A percentile compares a stretch with the other conserved stretches of the same genome.
These are phyloP conservation scores for Drosophila punjabiensis DNA, from an alignment of 1,140 invertebrate genomes.

Conservation along the genomic window DNA sequence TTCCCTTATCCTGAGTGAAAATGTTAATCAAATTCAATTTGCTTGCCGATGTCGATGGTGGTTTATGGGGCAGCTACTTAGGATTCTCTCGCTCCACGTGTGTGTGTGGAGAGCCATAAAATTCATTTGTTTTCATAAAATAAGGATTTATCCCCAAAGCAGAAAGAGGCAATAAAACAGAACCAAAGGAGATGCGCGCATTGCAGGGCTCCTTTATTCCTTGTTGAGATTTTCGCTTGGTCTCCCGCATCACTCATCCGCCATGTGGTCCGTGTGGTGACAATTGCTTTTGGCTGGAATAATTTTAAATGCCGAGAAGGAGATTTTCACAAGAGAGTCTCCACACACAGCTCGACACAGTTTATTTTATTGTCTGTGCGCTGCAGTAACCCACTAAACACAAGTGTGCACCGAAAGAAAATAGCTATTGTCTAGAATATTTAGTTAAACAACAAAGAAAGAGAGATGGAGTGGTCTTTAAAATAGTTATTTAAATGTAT, in stretches of 20 bases:
- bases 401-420: slow-evolving; percentile 8
- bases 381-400: slow-evolving; percentile 22
- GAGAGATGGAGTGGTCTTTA: neutral
- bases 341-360: slow-evolving; percentile 38
- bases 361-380: slow-evolving; percentile 51
- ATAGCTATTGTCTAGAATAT: no score
- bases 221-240: slow-evolving; percentile 38
- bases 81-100: slow-evolving; percentile 6
- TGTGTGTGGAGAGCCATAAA: slow-evolving; percentile 52
- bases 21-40: slow-evolving; percentile 80
- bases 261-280: slow-evolving; percentile 58
- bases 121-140: slow-evolving; percentile 83
- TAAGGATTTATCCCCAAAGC: slow-evolving; percentile 60
- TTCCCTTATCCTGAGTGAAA: slow-evolving; percentile 15
- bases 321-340: slow-evolving; percentile 38
- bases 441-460: neutral
- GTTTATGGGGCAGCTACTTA: slow-evolving; percentile 47
- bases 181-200: neutral
- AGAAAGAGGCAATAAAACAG: slow-evolving; percentile 64
- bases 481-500: neutral
- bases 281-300: slow-evolving; percentile 63
- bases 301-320: slow-evolving; percentile 45
- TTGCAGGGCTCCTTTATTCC: neutral
- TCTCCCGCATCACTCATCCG: slow-evolving; percentile 67
- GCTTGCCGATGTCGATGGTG: slow-evolving; percentile 54